Evolutionary conservation across 2,888 invertebrate genomes (phyloP).

Genomic region (Tubulanus polymorphus): DNA sequence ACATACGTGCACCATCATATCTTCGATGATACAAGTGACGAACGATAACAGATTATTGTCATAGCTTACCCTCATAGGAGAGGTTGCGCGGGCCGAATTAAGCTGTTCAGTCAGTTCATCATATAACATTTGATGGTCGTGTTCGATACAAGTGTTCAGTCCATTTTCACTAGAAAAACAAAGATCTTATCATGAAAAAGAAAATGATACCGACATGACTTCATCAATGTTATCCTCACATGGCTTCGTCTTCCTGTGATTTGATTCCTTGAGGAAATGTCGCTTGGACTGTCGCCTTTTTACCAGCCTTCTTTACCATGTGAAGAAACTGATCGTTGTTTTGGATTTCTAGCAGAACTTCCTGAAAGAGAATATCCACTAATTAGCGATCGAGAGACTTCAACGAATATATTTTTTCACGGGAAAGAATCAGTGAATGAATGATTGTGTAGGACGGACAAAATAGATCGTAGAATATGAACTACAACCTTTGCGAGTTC

Average conservation of each 20-base stretch:
- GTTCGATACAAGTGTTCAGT: too few species aligned
- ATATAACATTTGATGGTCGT: too few species aligned
- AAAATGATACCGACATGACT: background rate
- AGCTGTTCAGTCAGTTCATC: too few species aligned
- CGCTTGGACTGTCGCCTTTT: background rate
- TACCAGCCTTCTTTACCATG: background rate
- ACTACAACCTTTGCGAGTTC: conserved; percentile 39
- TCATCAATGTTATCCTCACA: background rate
- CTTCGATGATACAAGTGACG: too few species aligned
- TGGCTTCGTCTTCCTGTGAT: background rate
- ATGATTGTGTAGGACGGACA: background rate
- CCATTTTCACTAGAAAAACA: background rate
- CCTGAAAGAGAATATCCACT: background rate
- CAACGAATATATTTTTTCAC: background rate
- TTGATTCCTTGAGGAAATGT: background rate
- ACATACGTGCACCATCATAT: too few species aligned
- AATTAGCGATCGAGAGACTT: background rate
- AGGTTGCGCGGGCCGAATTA: too few species aligned
- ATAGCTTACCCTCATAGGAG: too few species aligned
- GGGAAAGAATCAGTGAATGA: background rate
- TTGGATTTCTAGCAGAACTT: background rate
- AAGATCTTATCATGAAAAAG: background rate
- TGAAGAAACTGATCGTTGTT: background rate
- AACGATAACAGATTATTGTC: too few species aligned
- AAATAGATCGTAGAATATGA: background rate